Percentiles rank a stretch among this genome's conserved stretches.
These are phyloP conservation scores for Brachyalestes nurse DNA, from an alignment of 2,797 vertebrate genomes.

Conservation along the genomic window DNA sequence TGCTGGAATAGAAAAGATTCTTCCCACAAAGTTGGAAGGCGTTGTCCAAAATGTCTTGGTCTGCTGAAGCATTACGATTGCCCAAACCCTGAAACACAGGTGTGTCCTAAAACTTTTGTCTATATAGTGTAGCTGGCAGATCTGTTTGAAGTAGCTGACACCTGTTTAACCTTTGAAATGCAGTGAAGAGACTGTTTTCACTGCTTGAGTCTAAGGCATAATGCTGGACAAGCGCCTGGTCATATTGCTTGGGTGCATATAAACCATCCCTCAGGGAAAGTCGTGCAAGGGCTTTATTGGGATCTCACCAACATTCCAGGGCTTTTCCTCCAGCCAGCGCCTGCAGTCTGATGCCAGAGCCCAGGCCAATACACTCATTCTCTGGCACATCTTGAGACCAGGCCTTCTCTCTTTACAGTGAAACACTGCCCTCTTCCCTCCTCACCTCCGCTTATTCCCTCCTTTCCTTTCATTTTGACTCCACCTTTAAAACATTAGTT, in stretches of 20 bases:
- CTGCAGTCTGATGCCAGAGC: constrained; percentile 26
- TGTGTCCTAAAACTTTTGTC: too few species aligned
- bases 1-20: too few species aligned
- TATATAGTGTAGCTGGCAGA: background rate
- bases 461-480: constrained; percentile 4
- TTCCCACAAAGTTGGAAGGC: too few species aligned
- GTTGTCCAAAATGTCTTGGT: too few species aligned
- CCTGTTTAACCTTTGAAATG: constrained; percentile 10
- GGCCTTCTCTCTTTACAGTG: constrained; percentile 15
- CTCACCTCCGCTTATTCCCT: constrained; percentile 14
- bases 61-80: too few species aligned
- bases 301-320: constrained; percentile 46
- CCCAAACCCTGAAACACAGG: too few species aligned
- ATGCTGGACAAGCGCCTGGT: constrained; percentile 25
- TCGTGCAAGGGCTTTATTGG: constrained; percentile 37
- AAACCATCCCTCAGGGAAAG: constrained; percentile 55
- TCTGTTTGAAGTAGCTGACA: background rate
- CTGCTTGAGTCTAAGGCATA: background rate
- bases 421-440: constrained; percentile 14
- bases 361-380: constrained; percentile 27
- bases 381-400: constrained; percentile 51
- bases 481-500: background rate
- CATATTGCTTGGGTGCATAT: constrained; percentile 24
- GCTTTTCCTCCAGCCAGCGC: constrained; percentile 30
- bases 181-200: background rate